Conservation (phyloP, 2,888 invertebrate genomes). For the Cordilura impudica region DNA sequence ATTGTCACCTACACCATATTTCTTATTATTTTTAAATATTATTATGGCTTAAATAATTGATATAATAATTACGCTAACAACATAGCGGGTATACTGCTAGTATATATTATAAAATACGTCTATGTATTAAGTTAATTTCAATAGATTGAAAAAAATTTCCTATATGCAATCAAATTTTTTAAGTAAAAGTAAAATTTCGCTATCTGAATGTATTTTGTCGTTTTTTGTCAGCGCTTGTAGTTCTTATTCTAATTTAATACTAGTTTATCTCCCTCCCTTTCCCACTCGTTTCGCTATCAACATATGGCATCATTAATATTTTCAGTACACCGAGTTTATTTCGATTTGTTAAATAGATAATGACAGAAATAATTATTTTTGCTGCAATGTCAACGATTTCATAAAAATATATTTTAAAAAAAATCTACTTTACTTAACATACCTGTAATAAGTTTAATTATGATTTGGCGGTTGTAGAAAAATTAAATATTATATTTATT, state of each 20-base stretch:
- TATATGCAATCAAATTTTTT: too few relatives aligned
- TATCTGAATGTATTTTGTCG: too few relatives aligned
- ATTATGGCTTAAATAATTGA: too few relatives aligned
- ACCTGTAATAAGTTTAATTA: constrained; percentile 45
- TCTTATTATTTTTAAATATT: too few relatives aligned
- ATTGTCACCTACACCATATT: too few relatives aligned
- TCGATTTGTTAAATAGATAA: constrained; percentile 52
- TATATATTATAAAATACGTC: too few relatives aligned
- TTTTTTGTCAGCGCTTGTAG: background rate
- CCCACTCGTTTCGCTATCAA: constrained; percentile 17
- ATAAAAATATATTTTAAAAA: constrained; percentile 3
- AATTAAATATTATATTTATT: background rate
- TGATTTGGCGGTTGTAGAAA: constrained; percentile 24
- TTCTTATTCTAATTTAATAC: background rate
- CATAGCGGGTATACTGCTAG: too few relatives aligned
- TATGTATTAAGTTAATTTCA: too few relatives aligned
- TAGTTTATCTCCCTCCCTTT: background rate
- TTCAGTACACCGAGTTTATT: constrained; percentile 48
- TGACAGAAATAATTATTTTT: constrained; percentile 55
- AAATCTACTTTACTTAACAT: constrained; percentile 22
- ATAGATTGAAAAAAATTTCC: too few relatives aligned
- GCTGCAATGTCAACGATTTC: constrained; percentile 52
- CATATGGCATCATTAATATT: constrained; percentile 59
- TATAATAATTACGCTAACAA: too few relatives aligned
- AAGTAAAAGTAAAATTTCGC: too few relatives aligned